These are phyloP conservation scores for Poecilus cupreus DNA, from an alignment of 2,888 invertebrate genomes.

Conservation along the genomic window DNA sequence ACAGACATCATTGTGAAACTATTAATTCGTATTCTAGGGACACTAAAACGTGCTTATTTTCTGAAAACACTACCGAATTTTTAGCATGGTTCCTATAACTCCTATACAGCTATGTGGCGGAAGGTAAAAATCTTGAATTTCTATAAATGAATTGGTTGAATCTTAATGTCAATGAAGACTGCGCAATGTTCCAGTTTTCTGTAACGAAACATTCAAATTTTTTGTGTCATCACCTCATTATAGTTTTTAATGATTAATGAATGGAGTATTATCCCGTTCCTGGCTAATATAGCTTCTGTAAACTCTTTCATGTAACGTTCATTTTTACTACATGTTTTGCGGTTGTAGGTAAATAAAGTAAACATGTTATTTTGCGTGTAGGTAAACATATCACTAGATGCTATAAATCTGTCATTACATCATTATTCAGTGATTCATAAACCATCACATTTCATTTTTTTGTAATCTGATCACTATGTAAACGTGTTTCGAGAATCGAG, in stretches of 20 bases:
- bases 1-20: too few species aligned
- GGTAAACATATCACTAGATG: background rate
- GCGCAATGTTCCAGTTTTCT: too few species aligned
- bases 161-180: background rate
- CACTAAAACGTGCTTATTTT: too few species aligned
- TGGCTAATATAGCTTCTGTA: background rate
- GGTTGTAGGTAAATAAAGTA: background rate
- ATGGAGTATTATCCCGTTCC: background rate
- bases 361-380: background rate
- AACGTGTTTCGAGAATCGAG: background rate
- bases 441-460: background rate
- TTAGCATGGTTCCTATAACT: too few species aligned
- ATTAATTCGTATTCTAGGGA: too few species aligned
- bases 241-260: background rate
- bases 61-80: too few species aligned
- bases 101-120: too few species aligned
- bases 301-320: background rate
- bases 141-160: slow-evolving; percentile 4
- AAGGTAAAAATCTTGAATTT: slow-evolving; percentile 27
- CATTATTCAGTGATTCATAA: background rate
- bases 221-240: too few species aligned
- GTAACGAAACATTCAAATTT: too few species aligned
- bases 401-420: background rate
- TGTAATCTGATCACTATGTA: background rate
- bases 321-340: background rate